Conservation (phyloP, 2,888 invertebrate species). For the Lithosia quadra region DNA sequence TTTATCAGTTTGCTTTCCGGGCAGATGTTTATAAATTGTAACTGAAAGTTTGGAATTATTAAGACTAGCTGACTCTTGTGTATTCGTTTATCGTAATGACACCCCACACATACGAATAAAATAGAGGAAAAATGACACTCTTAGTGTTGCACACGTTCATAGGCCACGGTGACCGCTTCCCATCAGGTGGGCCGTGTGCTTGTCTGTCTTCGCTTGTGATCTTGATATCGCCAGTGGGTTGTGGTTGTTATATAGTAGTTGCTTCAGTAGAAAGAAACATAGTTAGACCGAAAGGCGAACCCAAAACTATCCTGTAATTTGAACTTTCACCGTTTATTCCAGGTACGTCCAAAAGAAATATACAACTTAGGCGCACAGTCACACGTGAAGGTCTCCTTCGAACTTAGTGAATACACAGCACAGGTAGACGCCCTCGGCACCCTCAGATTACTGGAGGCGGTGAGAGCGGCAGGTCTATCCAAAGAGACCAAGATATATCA, state of each 20-base stretch:
- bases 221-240: too few relatives aligned
- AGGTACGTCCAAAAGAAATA: constrained; percentile 94
- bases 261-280: too few relatives aligned
- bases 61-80: too few relatives aligned
- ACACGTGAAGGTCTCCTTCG: constrained; percentile 99
- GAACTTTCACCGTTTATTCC: constrained; percentile 18
- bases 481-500: constrained; percentile 96
- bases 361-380: constrained; percentile 99
- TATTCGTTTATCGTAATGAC: too few relatives aligned
- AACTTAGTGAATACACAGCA: constrained; percentile 99
- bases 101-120: too few relatives aligned
- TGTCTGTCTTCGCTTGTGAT: too few relatives aligned
- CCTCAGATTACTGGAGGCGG: constrained; percentile 95
- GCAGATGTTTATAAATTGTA: not conserved
- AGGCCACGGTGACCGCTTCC: too few relatives aligned
- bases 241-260: too few relatives aligned
- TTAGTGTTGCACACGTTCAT: too few relatives aligned
- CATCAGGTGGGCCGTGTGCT: too few relatives aligned
- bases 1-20: not conserved
- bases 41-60: not conserved
- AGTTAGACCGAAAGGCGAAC: too few relatives aligned
- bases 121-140: too few relatives aligned
- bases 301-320: not conserved
- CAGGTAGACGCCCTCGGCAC: constrained; percentile 99
- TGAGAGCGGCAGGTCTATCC: constrained; percentile 94